Evolutionary conservation across 2,797 vertebrate genomes (phyloP).

Genomic region (Smutsia gigantea): DNA sequence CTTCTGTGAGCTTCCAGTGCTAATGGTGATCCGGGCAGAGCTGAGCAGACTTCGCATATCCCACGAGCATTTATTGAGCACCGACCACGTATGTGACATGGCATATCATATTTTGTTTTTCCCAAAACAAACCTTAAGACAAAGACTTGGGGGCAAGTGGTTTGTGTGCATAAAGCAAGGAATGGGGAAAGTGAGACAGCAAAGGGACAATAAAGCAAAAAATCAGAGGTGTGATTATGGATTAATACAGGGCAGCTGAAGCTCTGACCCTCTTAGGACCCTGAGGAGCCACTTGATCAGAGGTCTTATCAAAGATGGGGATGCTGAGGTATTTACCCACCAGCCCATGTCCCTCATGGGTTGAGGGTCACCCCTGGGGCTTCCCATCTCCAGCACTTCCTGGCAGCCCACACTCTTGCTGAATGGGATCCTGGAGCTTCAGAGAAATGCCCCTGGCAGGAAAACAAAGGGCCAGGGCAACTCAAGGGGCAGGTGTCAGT

Average conservation of each 20-base stretch:
- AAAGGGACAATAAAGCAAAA: not conserved
- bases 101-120: not conserved
- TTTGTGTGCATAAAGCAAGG: not conserved
- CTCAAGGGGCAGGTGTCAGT: not conserved
- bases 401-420: not conserved
- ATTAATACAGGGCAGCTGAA: not conserved
- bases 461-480: not conserved
- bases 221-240: rapidly evolving
- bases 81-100: not conserved
- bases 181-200: not conserved
- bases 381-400: not conserved
- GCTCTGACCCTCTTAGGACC: rapidly evolving
- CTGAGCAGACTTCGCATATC: not conserved
- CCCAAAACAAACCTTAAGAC: not conserved
- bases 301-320: not conserved
- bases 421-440: not conserved
- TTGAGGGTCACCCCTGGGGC: not conserved
- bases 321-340: not conserved
- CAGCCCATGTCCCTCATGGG: not conserved
- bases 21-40: not conserved
- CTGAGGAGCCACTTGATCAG: not conserved
- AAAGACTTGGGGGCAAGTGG: not conserved
- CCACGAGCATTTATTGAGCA: not conserved
- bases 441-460: not conserved
- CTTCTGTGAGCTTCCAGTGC: not conserved